Conservation (phyloP, 2,888 invertebrate species). For the Clusia tigrina region DNA sequence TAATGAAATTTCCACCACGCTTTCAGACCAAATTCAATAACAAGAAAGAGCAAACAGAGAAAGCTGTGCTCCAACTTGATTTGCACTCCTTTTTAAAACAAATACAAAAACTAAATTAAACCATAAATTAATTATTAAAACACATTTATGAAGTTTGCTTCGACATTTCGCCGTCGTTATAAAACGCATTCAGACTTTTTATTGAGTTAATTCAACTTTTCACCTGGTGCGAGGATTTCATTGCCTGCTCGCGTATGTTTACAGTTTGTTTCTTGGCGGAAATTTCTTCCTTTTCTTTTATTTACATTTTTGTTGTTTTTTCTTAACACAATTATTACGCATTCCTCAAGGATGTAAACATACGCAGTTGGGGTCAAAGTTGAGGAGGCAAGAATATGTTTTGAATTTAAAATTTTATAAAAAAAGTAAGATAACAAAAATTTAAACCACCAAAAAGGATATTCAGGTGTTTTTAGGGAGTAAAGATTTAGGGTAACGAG, state of each 20-base stretch:
- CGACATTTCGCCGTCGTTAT: constrained; percentile 19
- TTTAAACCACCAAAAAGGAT: no score
- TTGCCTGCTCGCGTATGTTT: neutral
- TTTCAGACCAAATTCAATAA: no score
- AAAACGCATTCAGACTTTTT: constrained; percentile 11
- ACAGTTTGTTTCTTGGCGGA: constrained; percentile 18
- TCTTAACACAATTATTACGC: constrained; percentile 56
- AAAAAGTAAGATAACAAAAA: no score
- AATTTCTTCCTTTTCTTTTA: constrained; percentile 22
- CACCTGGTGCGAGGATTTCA: neutral
- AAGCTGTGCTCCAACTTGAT: neutral
- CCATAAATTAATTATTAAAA: constrained; percentile 42
- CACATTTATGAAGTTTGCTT: constrained; percentile 44
- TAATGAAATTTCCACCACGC: no score
- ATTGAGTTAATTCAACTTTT: constrained; percentile 1
- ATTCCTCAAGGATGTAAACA: constrained; percentile 57
- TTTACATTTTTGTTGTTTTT: constrained; percentile 31
- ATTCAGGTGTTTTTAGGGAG: no score
- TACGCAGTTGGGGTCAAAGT: constrained; percentile 43
- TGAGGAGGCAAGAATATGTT: no score
- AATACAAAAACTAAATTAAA: constrained; percentile 27
- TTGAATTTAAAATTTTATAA: no score
- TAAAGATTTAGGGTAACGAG: no score
- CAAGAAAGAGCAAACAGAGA: no score
- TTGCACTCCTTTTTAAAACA: neutral